Base-by-base conservation (phyloP, 2,888 invertebrate species). In the Fragum fragum region DNA sequence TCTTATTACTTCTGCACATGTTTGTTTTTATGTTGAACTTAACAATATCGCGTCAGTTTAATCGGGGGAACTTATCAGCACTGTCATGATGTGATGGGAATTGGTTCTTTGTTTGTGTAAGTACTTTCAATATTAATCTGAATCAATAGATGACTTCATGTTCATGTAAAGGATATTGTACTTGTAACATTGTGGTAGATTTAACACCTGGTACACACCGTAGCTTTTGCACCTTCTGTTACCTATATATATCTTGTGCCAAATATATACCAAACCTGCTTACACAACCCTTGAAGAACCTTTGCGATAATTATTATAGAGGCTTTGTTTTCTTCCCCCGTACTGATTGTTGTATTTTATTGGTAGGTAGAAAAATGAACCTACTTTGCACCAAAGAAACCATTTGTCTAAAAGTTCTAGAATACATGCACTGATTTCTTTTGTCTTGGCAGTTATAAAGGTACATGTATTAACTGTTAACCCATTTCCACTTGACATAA, bases 41-140 rank as follows among this genome's bases (percentile, higher is more conserved):
- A 66, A 66, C 26, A 42, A 21, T 66, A 21, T 42, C 42, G 39
- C 66, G 66, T 21, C 18, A 66, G 21, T 66, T 42, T 66, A 9
- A 47, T 9, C 47, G 47, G 47, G 47, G 14, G 16, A 47, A 47
- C n/a, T n/a, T 47, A 73, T 79, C 83, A 76, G 81, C 81, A 85
- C 85, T 85, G 85, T 85, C 85, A 85, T 85, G 85, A 85, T 81
- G 85, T 85, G 85, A 85, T 42, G 57, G 72, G 82, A 76, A 83
- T 53, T 83, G 63, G 76, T 70, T 79, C 70, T 73, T 39, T 71
- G 69, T 79, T 79, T 61, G 79, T 73, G 85, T 85, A 85, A 85
- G 85, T 85, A 81, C 79, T 63, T 76, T 69, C 76, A 79, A 81
- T 77, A 72, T 75, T 47, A 11, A 42, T 53, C 32, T 23, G 26